Percentiles rank a stretch among this genome's conserved stretches.
Evolutionary conservation across 2,113 vertebrate genomes (phyloP).

Genomic region (Clarias gariepinus): DNA sequence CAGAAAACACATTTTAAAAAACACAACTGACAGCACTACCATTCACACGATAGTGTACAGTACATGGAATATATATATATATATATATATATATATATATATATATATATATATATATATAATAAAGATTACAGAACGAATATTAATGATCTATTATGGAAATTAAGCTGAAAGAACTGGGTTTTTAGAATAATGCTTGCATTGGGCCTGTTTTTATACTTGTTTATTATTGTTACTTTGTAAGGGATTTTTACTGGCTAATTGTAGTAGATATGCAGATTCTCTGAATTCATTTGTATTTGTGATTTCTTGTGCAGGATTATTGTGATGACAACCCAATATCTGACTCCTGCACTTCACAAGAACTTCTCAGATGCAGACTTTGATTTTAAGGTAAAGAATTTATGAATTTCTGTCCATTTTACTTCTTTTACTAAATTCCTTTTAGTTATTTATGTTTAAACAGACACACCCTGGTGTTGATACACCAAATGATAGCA

Average conservation of each 20-base stretch:
- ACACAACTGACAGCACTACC: neutral
- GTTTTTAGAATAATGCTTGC: neutral
- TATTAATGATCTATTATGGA: neutral
- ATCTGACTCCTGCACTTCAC: constrained; percentile 90
- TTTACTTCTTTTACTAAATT: neutral
- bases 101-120: too few species aligned
- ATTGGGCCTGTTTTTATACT: neutral
- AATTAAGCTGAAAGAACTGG: neutral
- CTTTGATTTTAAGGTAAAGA: constrained; percentile 91
- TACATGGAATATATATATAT: too few species aligned
- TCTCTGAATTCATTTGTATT: neutral
- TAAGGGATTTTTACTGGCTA: neutral
- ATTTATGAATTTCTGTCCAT: too few species aligned
- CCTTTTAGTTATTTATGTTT: neutral
- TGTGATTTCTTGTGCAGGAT: constrained; percentile 74
- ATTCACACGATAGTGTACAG: neutral
- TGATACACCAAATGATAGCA: neutral
- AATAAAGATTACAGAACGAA: too few species aligned
- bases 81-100: too few species aligned
- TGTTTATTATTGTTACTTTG: neutral
- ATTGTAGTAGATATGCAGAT: neutral
- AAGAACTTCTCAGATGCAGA: constrained; percentile 96
- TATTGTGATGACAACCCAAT: constrained; percentile 93
- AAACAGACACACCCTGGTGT: neutral
- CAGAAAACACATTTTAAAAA: neutral